phyloP scores from a whole-genome alignment of 2,113 vertebrate species.

The Myotis lucifugus region DNA sequence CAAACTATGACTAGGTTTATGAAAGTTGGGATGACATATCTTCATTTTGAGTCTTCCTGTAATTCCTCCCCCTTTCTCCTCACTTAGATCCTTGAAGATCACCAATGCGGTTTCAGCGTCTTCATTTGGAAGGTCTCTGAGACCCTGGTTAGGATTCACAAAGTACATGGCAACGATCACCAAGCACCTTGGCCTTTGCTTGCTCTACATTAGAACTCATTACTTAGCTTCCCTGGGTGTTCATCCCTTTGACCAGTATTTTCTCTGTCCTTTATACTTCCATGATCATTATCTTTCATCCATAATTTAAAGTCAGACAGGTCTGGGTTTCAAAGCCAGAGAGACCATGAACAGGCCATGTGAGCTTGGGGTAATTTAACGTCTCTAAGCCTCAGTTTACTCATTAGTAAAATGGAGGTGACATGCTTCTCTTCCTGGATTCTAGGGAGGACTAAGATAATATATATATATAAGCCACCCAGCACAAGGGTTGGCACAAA shows the following conservation, averaged over 20 bases:
- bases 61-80: neutral
- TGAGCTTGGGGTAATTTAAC: constrained; percentile 35
- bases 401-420: neutral
- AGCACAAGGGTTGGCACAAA: neutral
- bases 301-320: neutral
- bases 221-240: neutral
- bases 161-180: neutral
- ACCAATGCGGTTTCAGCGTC: neutral
- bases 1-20: neutral
- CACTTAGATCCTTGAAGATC: neutral
- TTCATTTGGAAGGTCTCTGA: neutral
- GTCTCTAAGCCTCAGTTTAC: neutral
- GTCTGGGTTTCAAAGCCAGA: neutral
- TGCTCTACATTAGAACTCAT: neutral
- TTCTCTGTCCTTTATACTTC: neutral
- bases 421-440: neutral
- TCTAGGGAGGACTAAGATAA: neutral
- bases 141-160: neutral
- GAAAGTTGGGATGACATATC: neutral
- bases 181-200: neutral
- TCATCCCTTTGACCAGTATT: neutral
- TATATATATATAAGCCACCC: neutral
- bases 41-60: neutral
- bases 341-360: neutral
- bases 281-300: neutral